Evolutionary conservation across 2,113 vertebrate genomes (phyloP).

Genomic region (Daboia siamensis): DNA sequence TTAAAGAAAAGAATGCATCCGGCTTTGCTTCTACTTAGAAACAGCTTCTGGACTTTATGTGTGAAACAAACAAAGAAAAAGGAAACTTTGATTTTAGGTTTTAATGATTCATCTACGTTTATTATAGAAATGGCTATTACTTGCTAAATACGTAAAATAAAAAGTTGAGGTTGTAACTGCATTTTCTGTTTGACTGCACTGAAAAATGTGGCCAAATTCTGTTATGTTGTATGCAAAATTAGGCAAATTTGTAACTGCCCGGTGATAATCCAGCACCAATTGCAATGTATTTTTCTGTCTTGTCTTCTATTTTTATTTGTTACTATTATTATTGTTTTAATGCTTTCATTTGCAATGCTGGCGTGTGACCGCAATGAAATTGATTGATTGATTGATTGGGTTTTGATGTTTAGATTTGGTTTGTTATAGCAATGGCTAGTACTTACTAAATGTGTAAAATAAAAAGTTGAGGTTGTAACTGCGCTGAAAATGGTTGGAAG

Average conservation of each 20-base stretch:
- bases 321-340: neutral
- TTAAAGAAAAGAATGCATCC: neutral
- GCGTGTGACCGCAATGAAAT: neutral
- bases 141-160: neutral
- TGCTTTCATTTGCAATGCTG: neutral
- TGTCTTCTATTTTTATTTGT: neutral
- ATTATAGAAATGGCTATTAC: neutral
- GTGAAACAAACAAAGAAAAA: neutral
- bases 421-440: neutral
- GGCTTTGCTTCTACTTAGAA: neutral
- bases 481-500: too few relatives aligned
- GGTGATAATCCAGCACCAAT: neutral
- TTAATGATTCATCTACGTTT: neutral
- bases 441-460: neutral
- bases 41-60: neutral
- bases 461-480: neutral
- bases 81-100: neutral
- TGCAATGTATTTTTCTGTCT: neutral
- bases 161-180: neutral
- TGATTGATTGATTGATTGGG: neutral
- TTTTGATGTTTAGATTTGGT: neutral
- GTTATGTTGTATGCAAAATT: neutral
- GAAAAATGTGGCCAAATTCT: neutral
- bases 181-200: neutral
- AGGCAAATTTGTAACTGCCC: neutral